phyloP scores from a whole-genome alignment of 2,888 invertebrate genomes.

The Chloromyia formosa region DNA sequence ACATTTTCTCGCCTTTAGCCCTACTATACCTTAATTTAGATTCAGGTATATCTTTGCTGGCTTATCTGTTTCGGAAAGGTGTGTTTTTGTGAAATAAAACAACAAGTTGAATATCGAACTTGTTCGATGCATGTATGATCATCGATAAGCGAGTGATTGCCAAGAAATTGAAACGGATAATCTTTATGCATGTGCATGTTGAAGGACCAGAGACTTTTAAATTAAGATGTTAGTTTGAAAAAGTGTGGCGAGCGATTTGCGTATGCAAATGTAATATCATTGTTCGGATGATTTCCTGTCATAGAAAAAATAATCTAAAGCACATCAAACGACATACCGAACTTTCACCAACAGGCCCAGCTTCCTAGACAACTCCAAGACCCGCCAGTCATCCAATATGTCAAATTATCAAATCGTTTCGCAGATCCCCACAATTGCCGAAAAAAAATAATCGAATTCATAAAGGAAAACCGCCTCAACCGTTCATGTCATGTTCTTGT shows the following conservation, averaged over 20 bases:
- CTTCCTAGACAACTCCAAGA: neutral
- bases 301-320: neutral
- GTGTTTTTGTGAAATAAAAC: too few species aligned
- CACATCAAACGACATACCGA: neutral
- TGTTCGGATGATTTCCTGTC: too few species aligned
- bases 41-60: too few species aligned
- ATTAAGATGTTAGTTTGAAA: neutral
- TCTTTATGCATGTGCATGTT: too few species aligned
- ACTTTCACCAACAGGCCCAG: too few species aligned
- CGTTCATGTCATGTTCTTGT: constrained; percentile 48
- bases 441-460: neutral
- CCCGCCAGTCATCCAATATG: constrained; percentile 12
- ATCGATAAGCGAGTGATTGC: too few species aligned
- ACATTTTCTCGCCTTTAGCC: constrained; percentile 16
- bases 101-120: too few species aligned
- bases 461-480: constrained; percentile 30
- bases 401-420: neutral
- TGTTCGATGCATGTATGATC: too few species aligned
- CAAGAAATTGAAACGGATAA: too few species aligned
- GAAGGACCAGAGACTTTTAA: too few species aligned
- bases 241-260: too few species aligned
- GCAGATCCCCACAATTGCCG: neutral
- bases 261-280: neutral
- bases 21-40: neutral
- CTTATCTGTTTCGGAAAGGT: too few species aligned